A percentile compares a stretch with the other conserved stretches of the same genome.
phyloP scores from a whole-genome alignment of 2,113 vertebrate species.

The Rhineura floridana region DNA sequence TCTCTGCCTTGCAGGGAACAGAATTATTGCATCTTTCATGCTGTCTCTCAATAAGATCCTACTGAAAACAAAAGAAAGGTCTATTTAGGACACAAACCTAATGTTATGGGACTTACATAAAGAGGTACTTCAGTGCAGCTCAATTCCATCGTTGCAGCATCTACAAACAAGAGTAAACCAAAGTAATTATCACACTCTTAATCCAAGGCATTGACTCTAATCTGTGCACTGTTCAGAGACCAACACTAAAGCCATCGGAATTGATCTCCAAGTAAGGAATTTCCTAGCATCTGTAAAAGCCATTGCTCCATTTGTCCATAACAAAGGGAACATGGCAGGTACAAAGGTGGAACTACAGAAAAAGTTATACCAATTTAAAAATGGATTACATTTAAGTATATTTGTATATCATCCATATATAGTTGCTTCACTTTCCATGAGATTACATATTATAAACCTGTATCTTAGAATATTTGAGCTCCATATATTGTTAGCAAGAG shows the following conservation, averaged over 20 bases:
- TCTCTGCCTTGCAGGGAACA: constrained; percentile 31
- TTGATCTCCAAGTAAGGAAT: neutral
- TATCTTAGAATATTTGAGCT: too few species aligned
- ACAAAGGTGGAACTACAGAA: neutral
- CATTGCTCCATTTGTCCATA: neutral
- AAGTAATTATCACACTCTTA: constrained; percentile 46
- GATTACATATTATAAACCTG: too few species aligned
- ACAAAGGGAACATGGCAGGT: neutral
- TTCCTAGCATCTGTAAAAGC: constrained; percentile 11
- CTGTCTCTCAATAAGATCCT: constrained; percentile 30
- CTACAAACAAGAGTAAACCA: constrained; percentile 73
- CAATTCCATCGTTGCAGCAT: constrained; percentile 87
- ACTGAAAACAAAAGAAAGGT: constrained; percentile 46
- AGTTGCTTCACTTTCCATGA: too few species aligned
- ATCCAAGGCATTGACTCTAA: constrained; percentile 27
- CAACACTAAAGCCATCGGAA: neutral
- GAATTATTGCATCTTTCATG: constrained; percentile 40
- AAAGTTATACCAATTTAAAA: neutral
- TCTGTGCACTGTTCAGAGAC: neutral
- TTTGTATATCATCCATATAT: neutral
- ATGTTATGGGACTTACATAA: constrained; percentile 83
- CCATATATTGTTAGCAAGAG: too few species aligned
- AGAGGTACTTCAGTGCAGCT: constrained; percentile 86
- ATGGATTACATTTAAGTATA: neutral
- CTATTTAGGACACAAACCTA: constrained; percentile 31